Percentiles rank a stretch among this genome's conserved stretches.
Evolutionary conservation across 2,888 invertebrate species (phyloP).

Genomic region (Amiota communis): DNA sequence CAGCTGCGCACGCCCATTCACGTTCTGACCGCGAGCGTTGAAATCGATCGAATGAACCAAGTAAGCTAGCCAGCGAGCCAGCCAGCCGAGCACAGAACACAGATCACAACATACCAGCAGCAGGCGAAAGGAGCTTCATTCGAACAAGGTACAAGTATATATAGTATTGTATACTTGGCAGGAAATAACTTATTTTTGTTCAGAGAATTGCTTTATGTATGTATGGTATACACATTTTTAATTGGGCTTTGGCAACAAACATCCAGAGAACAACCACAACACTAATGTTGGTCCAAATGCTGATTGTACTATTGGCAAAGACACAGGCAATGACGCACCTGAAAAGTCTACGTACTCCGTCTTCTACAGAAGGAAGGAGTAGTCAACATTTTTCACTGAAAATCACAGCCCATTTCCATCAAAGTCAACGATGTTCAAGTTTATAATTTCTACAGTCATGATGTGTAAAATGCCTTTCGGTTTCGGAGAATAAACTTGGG

Average conservation of each 20-base stretch:
- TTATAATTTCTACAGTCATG: not conserved
- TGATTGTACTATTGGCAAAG: not conserved
- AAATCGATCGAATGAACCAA: conserved; percentile 5
- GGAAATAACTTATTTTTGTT: conserved; percentile 63
- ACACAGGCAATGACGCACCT: too few relatives aligned
- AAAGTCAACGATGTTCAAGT: not conserved
- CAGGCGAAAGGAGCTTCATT: too few relatives aligned
- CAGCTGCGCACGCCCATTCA: conserved; percentile 59
- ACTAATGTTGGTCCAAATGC: not conserved
- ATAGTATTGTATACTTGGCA: conserved; percentile 43
- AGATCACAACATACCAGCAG: too few relatives aligned
- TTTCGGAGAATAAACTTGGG: not conserved
- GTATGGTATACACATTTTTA: conserved; percentile 24
- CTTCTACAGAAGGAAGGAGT: too few relatives aligned
- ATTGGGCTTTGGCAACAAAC: conserved; percentile 21
- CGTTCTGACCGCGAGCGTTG: conserved; percentile 58
- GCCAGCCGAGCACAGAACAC: too few relatives aligned
- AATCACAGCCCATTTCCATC: conserved; percentile 8
- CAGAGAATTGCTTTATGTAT: conserved; percentile 14
- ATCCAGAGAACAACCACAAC: too few relatives aligned
- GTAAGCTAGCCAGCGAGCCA: too few relatives aligned
- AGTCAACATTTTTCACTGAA: not conserved
- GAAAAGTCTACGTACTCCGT: too few relatives aligned
- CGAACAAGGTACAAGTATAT: not conserved
- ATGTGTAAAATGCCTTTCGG: conserved; percentile 6